Evolutionary conservation across 2,888 invertebrate species (phyloP).

Genomic region (Aphelenchoides bicaudatus): DNA sequence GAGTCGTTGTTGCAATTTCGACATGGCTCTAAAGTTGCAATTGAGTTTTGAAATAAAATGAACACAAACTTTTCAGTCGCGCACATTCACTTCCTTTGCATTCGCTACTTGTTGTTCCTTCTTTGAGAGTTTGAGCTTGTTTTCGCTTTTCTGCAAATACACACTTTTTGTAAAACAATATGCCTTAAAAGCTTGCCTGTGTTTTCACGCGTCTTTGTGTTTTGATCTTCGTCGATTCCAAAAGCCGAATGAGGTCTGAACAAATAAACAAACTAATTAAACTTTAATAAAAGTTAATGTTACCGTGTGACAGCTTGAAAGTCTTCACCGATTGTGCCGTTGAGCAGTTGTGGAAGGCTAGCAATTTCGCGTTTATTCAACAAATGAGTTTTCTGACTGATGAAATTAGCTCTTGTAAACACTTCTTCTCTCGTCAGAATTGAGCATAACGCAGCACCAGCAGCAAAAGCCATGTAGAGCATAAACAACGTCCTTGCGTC

Average conservation of each 20-base stretch:
- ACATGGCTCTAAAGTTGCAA: conserved; percentile 4
- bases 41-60: not conserved
- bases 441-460: conserved; percentile 13
- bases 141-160: conserved; percentile 6
- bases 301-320: conserved; percentile 3
- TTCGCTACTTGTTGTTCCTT: conserved; percentile 18
- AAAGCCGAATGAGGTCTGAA: conserved; percentile 25
- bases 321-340: too few species aligned
- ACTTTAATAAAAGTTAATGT: not conserved
- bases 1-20: conserved; percentile 17
- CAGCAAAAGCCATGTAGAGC: not conserved
- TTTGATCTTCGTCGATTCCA: conserved; percentile 21
- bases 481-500: conserved; percentile 9
- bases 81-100: not conserved
- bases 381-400: not conserved
- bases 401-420: not conserved
- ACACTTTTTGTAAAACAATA: too few species aligned
- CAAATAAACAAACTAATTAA: conserved; percentile 7
- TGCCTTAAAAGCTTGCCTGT: too few species aligned
- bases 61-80: not conserved
- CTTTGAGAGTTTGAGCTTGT: not conserved
- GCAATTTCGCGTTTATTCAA: conserved; percentile 6
- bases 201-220: conserved; percentile 33
- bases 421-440: not conserved
- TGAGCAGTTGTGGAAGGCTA: too few species aligned